Percentiles rank a stretch among this genome's conserved stretches.
These are phyloP conservation scores for Xylocampa areola DNA, from an alignment of 2,888 invertebrate species.

Conservation along the genomic window DNA sequence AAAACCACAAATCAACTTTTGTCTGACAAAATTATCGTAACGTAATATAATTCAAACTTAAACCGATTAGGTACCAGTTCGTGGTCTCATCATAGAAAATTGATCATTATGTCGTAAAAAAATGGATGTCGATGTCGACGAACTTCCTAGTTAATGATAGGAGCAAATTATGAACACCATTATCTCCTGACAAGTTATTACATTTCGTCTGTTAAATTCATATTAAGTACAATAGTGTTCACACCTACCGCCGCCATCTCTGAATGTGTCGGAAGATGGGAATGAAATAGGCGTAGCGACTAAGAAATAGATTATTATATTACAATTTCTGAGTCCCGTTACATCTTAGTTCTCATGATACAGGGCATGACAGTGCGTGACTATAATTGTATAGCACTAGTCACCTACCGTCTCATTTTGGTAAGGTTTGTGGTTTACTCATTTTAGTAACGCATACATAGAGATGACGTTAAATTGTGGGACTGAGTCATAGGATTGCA, in stretches of 20 bases:
- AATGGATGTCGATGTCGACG: conserved; percentile 78
- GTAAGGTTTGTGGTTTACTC: conserved; percentile 3
- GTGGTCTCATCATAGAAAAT: conserved; percentile 71
- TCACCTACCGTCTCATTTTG: conserved; percentile 15
- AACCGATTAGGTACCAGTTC: conserved; percentile 63
- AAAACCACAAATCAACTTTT: too few relatives aligned
- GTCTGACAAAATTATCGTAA: conserved; percentile 52
- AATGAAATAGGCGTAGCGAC: conserved; percentile 57
- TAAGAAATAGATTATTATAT: conserved; percentile 60
- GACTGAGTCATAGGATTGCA: too few relatives aligned
- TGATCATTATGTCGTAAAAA: conserved; percentile 72
- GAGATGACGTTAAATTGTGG: too few relatives aligned
- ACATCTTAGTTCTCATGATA: conserved; percentile 50
- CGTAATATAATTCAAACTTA: conserved; percentile 40
- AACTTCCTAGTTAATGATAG: conserved; percentile 68
- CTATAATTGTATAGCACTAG: conserved; percentile 28
- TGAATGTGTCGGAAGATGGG: conserved; percentile 50
- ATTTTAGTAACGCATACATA: conserved; percentile 14
- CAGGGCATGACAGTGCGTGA: conserved; percentile 52
- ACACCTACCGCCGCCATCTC: conserved; percentile 48
- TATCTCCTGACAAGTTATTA: conserved; percentile 71
- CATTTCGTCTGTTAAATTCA: conserved; percentile 53
- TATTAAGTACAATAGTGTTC: conserved; percentile 49
- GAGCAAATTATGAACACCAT: conserved; percentile 70
- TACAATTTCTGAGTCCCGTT: conserved; percentile 57